Percentiles rank a stretch among this genome's conserved stretches.
phyloP scores from a whole-genome alignment of 2,113 vertebrate species.

The Centrocercus urophasianus region DNA sequence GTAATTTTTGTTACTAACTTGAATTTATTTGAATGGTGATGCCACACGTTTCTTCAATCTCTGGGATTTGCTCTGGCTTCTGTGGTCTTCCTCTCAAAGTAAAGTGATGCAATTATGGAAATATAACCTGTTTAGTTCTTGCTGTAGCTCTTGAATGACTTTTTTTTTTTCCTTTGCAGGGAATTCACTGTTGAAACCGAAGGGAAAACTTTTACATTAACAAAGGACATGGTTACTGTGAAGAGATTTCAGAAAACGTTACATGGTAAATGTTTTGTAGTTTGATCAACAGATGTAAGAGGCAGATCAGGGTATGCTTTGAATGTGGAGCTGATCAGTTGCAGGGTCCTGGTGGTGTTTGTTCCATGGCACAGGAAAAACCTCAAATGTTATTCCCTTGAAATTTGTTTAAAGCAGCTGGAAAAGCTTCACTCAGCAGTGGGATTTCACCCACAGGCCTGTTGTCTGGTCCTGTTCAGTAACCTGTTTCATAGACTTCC shows the following conservation, averaged over 20 bases:
- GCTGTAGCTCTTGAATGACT: neutral
- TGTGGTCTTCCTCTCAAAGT: neutral
- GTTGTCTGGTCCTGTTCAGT: neutral
- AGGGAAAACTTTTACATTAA: constrained; percentile 92
- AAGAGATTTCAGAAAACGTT: constrained; percentile 97
- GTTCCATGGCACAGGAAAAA: neutral
- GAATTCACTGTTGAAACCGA: constrained; percentile 94
- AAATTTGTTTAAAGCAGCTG: neutral
- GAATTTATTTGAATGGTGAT: neutral
- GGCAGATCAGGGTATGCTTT: neutral
- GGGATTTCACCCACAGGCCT: neutral
- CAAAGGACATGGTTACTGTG: constrained; percentile 94
- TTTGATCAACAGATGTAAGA: neutral
- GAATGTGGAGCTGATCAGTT: neutral
- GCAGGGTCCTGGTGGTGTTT: neutral
- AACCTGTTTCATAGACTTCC: neutral
- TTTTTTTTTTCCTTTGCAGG: constrained; percentile 69
- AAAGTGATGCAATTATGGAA: neutral
- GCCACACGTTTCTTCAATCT: neutral
- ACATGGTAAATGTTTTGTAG: constrained; percentile 83
- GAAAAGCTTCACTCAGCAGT: neutral
- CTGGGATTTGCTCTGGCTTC: neutral
- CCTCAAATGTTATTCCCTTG: neutral
- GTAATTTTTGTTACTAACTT: neutral
- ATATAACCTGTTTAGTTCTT: neutral